A percentile compares a stretch with the other conserved stretches of the same genome.
Conservation (phyloP, 2,797 vertebrate genomes). For the Lepilemur ruficaudatus region DNA sequence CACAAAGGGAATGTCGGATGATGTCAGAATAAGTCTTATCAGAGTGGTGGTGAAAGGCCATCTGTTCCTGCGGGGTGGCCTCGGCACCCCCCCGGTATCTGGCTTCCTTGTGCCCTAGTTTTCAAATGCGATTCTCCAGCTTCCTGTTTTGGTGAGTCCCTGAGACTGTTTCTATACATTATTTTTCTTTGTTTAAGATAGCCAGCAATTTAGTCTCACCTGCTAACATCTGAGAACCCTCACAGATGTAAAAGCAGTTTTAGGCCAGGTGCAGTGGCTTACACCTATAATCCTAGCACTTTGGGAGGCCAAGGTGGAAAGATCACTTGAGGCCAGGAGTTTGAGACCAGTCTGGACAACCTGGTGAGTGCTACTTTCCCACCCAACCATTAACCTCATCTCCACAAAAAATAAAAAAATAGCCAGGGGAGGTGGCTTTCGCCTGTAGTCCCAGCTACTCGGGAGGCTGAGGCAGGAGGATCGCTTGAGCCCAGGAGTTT, state of each 20-base stretch:
- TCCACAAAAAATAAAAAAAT: not conserved
- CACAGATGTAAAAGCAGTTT: not conserved
- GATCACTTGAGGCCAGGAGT: not conserved
- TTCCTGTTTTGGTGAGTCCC: not conserved
- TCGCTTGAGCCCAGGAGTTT: not conserved
- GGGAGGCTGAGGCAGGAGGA: not conserved
- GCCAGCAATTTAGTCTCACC: not conserved
- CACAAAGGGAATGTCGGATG: not conserved
- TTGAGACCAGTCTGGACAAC: not conserved
- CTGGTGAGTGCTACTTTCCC: not conserved
- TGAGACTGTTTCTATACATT: not conserved
- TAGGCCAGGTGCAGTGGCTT: not conserved
- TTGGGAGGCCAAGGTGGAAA: not conserved
- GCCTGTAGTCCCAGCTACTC: not conserved
- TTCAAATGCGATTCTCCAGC: not conserved
- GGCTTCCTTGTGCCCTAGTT: not conserved
- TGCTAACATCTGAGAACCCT: not conserved
- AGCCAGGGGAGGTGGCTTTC: not conserved
- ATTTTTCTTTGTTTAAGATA: not conserved
- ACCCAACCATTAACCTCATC: too few relatives aligned
- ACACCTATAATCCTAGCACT: not conserved
- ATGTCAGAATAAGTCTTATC: not conserved
- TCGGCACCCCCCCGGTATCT: not conserved
- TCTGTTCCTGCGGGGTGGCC: not conserved
- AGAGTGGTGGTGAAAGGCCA: not conserved